These are phyloP conservation scores for Bombus vancouverensis DNA, from an alignment of 1,140 invertebrate species.

Conservation along the genomic window DNA sequence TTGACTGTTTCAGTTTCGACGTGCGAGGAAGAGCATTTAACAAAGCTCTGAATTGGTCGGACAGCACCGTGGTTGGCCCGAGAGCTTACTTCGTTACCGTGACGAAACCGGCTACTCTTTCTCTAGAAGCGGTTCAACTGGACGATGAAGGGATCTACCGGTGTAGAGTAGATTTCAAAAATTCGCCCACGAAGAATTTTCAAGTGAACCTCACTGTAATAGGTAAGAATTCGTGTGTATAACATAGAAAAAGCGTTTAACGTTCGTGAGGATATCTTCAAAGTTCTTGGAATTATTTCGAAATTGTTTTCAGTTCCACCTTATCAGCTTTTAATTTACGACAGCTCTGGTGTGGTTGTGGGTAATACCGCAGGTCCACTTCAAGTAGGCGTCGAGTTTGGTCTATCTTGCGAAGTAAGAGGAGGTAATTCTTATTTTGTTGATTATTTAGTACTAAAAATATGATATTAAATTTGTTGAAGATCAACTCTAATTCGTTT, in stretches of 20 bases:
- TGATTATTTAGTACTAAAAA: neutral
- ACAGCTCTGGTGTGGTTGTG: slow-evolving; percentile 89
- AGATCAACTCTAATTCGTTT: neutral
- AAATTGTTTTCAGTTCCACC: slow-evolving; percentile 88
- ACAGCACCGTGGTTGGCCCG: slow-evolving; percentile 89
- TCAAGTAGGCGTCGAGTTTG: slow-evolving; percentile 90
- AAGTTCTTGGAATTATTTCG: neutral
- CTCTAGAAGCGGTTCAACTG: slow-evolving; percentile 90
- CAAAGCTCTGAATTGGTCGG: slow-evolving; percentile 90
- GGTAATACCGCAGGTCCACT: slow-evolving; percentile 91
- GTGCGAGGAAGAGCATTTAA: slow-evolving; percentile 89
- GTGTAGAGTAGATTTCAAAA: slow-evolving; percentile 94
- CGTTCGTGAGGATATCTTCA: neutral
- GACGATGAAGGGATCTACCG: slow-evolving; percentile 93
- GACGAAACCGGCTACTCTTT: slow-evolving; percentile 89
- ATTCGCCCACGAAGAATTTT: slow-evolving; percentile 94
- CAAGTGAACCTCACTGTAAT: slow-evolving; percentile 95
- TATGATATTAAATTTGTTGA: neutral
- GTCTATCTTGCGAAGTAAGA: slow-evolving; percentile 93
- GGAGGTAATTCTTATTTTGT: slow-evolving; percentile 87
- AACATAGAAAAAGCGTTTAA: neutral
- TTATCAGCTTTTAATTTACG: slow-evolving; percentile 91
- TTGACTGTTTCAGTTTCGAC: slow-evolving; percentile 86
- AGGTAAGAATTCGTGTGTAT: slow-evolving; percentile 85
- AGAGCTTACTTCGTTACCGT: slow-evolving; percentile 90